A percentile compares a stretch with the other conserved stretches of the same genome.
Evolutionary conservation across 2,113 vertebrate species (phyloP).

Genomic region (Sebastes fasciatus): DNA sequence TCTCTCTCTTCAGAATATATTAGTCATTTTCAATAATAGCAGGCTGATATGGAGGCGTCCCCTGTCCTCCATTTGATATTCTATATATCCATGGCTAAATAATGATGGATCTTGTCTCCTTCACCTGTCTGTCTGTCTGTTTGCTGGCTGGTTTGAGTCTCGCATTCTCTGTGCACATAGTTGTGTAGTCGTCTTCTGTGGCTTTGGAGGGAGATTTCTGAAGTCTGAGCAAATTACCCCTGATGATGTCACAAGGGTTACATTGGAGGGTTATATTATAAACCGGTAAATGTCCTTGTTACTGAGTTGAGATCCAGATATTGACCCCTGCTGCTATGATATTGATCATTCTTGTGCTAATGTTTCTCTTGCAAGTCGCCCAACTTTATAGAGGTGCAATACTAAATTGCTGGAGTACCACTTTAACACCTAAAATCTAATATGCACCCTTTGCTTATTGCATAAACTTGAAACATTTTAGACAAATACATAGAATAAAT

Average conservation of each 20-base stretch:
- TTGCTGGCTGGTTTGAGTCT: not conserved
- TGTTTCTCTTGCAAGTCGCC: not conserved
- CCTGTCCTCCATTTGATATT: slow-evolving; percentile 70
- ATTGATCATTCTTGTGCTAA: too few relatives aligned
- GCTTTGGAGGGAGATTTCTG: not conserved
- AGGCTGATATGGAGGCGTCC: slow-evolving; percentile 56
- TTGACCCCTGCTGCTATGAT: not conserved
- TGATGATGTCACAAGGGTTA: not conserved
- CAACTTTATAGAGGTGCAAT: not conserved
- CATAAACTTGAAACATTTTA: not conserved
- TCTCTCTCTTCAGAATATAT: slow-evolving; percentile 73
- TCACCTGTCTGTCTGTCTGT: slow-evolving; percentile 52
- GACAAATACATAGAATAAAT: not conserved
- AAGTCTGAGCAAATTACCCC: not conserved
- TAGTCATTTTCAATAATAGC: slow-evolving; percentile 78
- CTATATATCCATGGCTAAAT: slow-evolving; percentile 71
- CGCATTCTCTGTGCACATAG: not conserved
- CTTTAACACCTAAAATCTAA: too few relatives aligned
- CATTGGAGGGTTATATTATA: too few relatives aligned
- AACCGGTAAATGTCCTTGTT: not conserved
- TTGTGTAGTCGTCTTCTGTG: not conserved
- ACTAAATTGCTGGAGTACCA: not conserved
- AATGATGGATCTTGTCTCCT: slow-evolving; percentile 70
- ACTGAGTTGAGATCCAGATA: not conserved
- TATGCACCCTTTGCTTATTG: not conserved